phyloP scores from a whole-genome alignment of 2,797 vertebrate genomes.

The Bovichtus variegatus region DNA sequence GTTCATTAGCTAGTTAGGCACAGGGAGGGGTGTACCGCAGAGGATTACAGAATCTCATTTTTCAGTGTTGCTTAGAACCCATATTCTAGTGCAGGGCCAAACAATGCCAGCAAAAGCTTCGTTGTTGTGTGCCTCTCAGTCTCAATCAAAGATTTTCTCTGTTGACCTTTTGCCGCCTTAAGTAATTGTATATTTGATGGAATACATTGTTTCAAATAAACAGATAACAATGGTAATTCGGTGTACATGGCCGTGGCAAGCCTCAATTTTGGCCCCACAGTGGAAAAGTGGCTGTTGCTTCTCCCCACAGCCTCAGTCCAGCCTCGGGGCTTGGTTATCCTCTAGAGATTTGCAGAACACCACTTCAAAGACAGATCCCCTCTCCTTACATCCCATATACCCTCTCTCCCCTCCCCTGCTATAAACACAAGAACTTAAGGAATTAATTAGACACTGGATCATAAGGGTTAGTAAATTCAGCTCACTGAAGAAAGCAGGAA shows the following conservation, averaged over 20 bases:
- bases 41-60: conserved; percentile 57
- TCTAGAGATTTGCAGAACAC: conserved; percentile 77
- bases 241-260: conserved; percentile 24
- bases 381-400: conserved; percentile 60
- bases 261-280: conserved; percentile 43
- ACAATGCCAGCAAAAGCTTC: conserved; percentile 9
- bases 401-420: conserved; percentile 51
- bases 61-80: conserved; percentile 40
- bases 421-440: conserved; percentile 82
- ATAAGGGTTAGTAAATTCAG: conserved; percentile 70
- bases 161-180: conserved; percentile 14
- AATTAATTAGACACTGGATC: conserved; percentile 84
- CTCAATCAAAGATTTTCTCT: conserved; percentile 29
- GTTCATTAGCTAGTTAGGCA: conserved; percentile 71
- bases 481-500: conserved; percentile 46
- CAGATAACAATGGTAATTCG: conserved; percentile 43
- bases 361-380: conserved; percentile 84
- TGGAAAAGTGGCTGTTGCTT: conserved; percentile 67
- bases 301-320: conserved; percentile 75
- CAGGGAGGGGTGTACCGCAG: conserved; percentile 51
- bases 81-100: conserved; percentile 25
- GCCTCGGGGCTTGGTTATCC: conserved; percentile 77
- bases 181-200: conserved; percentile 35
- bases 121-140: conserved; percentile 30
- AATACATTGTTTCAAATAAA: conserved; percentile 52